Percentiles rank a stretch among this genome's conserved stretches.
Evolutionary conservation across 2,113 vertebrate species (phyloP).

Genomic region (Lucifuga dentata): DNA sequence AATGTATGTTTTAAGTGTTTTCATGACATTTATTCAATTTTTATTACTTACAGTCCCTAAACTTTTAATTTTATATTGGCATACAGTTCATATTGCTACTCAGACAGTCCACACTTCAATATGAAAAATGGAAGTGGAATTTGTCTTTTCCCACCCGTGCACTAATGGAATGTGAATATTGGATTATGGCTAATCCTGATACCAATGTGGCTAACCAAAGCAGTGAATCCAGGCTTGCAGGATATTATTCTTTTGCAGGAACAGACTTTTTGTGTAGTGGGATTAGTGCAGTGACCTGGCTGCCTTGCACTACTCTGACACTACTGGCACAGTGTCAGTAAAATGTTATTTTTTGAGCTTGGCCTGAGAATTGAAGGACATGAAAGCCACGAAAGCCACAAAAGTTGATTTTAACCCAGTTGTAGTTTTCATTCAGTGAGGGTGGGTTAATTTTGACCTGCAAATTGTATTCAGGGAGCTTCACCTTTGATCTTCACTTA

Average conservation of each 20-base stretch:
- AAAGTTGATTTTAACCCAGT: slow-evolving; percentile 38
- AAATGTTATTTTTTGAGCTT: slow-evolving; percentile 51
- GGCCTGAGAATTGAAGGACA: slow-evolving; percentile 60
- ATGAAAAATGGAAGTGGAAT: slow-evolving; percentile 63
- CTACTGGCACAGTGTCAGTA: slow-evolving; percentile 62
- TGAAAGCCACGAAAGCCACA: slow-evolving; percentile 48
- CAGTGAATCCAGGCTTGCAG: slow-evolving; percentile 77
- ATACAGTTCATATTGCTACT: no score
- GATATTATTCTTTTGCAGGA: slow-evolving; percentile 81
- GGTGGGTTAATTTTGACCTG: slow-evolving; percentile 13
- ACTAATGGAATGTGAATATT: slow-evolving; percentile 86
- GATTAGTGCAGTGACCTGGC: slow-evolving; percentile 73
- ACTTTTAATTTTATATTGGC: no score
- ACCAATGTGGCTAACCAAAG: slow-evolving; percentile 65
- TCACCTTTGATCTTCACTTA: neutral
- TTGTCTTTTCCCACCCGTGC: slow-evolving; percentile 65
- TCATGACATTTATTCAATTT: no score
- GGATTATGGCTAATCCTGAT: slow-evolving; percentile 80
- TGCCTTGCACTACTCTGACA: slow-evolving; percentile 49
- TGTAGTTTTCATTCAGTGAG: slow-evolving; percentile 4
- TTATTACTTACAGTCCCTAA: no score
- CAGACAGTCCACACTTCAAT: slow-evolving; percentile 19
- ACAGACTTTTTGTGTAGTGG: slow-evolving; percentile 78
- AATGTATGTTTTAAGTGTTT: no score
- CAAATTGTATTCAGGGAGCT: neutral